Base-by-base conservation (phyloP, 2,888 invertebrate genomes). In the Acanthococcus lagerstroemiae region DNA sequence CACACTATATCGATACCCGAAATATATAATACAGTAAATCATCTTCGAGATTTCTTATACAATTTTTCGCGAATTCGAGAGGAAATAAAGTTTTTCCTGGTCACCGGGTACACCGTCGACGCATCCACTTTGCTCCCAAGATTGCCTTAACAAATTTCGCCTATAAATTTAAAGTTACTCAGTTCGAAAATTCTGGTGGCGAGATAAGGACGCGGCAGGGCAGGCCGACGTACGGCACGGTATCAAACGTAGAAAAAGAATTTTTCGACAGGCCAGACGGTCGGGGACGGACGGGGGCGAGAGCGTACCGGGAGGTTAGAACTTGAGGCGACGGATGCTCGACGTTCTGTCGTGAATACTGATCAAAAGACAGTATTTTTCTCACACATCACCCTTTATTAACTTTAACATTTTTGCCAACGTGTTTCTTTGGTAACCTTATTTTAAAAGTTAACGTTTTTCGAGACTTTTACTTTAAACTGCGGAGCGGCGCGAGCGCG, bases 341-440 rank as follows among this genome's bases (percentile, higher is more conserved):
- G 54, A 63, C 26, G 52, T 63, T 37, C 21, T 63, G 63, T 50
- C 54, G 26, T 63, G 63, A 63, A 63, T 63, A 63, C 63, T 63
- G 63, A 63, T 63, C 63, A 63, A 63, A 63, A 63, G 54, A 63
- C 54, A 52, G 63, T 63, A 63, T 63, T 63, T 63, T 63, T 63
- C 63, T 63, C 63, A 63, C 63, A 63, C 63, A 63, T 63, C 63
- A 44, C 52, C 63, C 54, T 63, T 63, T 63, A 63, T 63, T 63
- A 63, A 63, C 63, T 63, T 63, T 63, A 63, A 63, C 63, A 44
- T 63, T 63, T 54, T 63, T 50, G 63, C 50, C n/a, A 63, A 63
- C 63, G 63, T 63, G 54, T 63, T 63, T 63, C 63, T 63, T 45
- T n/a, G 37, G 52, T 63, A 63, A 63, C 52, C 63, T 44, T 22